Percentiles rank a stretch among this genome's conserved stretches.
phyloP scores from a whole-genome alignment of 1,140 invertebrate species.

The Leptinotarsa lineolata region DNA sequence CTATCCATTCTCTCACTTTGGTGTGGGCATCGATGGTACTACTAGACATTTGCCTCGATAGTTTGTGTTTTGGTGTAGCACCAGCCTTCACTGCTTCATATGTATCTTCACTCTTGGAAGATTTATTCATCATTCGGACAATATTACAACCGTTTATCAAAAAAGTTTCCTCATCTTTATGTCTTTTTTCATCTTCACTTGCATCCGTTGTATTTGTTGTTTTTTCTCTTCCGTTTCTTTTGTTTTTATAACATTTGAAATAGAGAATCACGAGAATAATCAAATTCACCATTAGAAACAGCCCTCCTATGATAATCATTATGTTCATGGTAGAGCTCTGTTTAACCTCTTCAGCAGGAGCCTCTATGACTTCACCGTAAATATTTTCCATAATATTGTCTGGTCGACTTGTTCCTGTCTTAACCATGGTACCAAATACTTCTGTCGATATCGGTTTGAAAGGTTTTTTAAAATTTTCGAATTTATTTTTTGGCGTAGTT shows the following conservation, averaged over 20 bases:
- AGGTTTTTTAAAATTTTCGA: slow-evolving; percentile 37
- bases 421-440: slow-evolving; percentile 26
- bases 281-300: slow-evolving; percentile 83
- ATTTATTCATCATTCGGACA: slow-evolving; percentile 62
- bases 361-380: slow-evolving; percentile 12
- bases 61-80: slow-evolving; percentile 68
- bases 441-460: neutral
- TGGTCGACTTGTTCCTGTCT: slow-evolving; percentile 18
- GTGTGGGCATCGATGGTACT: slow-evolving; percentile 83
- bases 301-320: slow-evolving; percentile 36
- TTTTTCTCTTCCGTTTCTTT: slow-evolving; percentile 55
- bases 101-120: slow-evolving; percentile 60
- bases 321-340: slow-evolving; percentile 49
- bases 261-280: slow-evolving; percentile 77
- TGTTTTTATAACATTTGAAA: slow-evolving; percentile 64
- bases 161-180: slow-evolving; percentile 26
- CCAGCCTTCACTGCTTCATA: slow-evolving; percentile 63
- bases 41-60: slow-evolving; percentile 72
- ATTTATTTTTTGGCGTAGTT: slow-evolving; percentile 5
- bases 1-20: slow-evolving; percentile 84
- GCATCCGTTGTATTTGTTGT: slow-evolving; percentile 58
- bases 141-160: slow-evolving; percentile 58
- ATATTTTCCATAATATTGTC: slow-evolving; percentile 22
- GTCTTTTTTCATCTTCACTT: slow-evolving; percentile 53
- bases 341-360: slow-evolving; percentile 43